These are phyloP conservation scores for Bombus pyrosoma DNA, from an alignment of 1,140 invertebrate species.

Conservation along the genomic window DNA sequence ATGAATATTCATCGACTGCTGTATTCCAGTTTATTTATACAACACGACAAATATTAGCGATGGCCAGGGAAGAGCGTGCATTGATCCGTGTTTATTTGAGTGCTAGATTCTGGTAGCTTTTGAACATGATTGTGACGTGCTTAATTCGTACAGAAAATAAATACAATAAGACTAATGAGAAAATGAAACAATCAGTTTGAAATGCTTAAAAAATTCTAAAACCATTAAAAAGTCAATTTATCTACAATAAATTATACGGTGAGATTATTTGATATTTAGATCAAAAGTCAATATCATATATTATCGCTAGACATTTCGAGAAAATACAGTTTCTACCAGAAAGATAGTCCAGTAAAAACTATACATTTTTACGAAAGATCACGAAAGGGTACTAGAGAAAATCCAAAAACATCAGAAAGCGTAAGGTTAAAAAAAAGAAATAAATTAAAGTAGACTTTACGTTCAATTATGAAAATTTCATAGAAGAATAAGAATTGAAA, in stretches of 20 bases:
- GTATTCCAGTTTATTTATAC: conserved; percentile 9
- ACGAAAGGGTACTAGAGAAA: too few relatives aligned
- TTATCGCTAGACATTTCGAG: not conserved
- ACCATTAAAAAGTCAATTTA: not conserved
- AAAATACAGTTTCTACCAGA: not conserved
- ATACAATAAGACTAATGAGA: not conserved
- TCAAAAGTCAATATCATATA: not conserved
- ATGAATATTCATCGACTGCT: conserved; percentile 34
- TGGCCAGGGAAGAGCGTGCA: not conserved
- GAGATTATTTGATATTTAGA: not conserved
- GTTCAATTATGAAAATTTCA: too few relatives aligned
- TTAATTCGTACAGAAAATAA: not conserved
- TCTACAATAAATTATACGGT: not conserved
- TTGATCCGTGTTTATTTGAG: conserved; percentile 15
- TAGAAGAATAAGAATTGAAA: not conserved
- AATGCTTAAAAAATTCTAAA: too few relatives aligned
- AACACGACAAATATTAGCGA: conserved; percentile 23
- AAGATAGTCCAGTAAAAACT: not conserved
- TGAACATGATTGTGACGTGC: not conserved
- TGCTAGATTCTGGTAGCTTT: not conserved
- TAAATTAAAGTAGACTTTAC: too few relatives aligned
- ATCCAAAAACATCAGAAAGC: too few relatives aligned
- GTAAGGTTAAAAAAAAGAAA: too few relatives aligned
- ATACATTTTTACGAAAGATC: too few relatives aligned
- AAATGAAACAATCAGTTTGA: too few relatives aligned